Base-by-base conservation (phyloP, 2,797 vertebrate genomes). In the Cirrhinus molitorella region DNA sequence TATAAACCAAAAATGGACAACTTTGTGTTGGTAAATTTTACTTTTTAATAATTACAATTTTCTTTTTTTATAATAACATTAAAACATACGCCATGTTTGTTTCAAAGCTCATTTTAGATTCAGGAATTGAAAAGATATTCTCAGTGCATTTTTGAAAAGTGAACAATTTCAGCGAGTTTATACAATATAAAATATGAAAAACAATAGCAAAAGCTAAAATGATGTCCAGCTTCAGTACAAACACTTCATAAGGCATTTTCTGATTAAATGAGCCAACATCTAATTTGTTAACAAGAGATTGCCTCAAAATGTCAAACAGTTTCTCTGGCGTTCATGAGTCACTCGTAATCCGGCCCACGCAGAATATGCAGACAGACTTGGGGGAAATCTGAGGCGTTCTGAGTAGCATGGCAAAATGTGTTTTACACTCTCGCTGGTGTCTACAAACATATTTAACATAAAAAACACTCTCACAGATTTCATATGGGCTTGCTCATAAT, bases 261-360 rank as follows among this genome's bases (percentile, higher is more conserved):
- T 70, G 67, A 31, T 40, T 65, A 83, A 79, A 43, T 67, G 49
- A 85, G 63, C 55, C 67, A 51, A 47, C 55, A 65, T 85, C 74
- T 76, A 80, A 67, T 84, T 84, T 84, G 49, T 63, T 75, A 16
- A 49, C 59, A 51, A 79, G 66, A 68, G 59, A 28, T 77, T 80
- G 25, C 57, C 34, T 53, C 13, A 66, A 78, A 68, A 86, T 59
- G 65, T 75, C 71, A 84, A 65, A 83, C 51, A 25, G 31, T 75
- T 70, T 83, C 57, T 74, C 45, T 78, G 51, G 11, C n/a, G 45
- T 59, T 78, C 72, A 40, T 34, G 57, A 51, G 45, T 74, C 77
- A 79, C 77, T 79, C 31, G 25, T 21, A 63, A 49, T 65, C 23
- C 49, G 19, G 40, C 59, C 43, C 59, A 65, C 59, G 34, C 59